phyloP scores from a whole-genome alignment of 2,113 vertebrate species.

The Callithrix jacchus region DNA sequence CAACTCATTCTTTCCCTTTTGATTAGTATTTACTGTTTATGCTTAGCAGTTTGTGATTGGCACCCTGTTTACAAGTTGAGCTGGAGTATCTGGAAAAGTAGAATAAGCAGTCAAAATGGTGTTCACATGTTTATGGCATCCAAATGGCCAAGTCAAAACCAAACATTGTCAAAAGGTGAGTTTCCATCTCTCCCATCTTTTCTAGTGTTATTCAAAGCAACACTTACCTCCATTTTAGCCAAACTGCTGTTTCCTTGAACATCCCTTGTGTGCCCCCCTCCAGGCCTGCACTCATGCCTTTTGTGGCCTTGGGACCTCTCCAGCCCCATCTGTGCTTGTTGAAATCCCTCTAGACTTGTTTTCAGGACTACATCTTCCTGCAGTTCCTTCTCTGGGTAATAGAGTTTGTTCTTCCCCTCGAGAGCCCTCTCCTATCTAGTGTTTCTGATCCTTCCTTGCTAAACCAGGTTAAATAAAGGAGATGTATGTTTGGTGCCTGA shows the following conservation, averaged over 20 bases:
- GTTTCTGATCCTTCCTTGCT: background rate
- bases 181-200: background rate
- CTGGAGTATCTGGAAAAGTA: background rate
- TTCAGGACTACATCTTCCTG: background rate
- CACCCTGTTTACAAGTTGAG: background rate
- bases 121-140: background rate
- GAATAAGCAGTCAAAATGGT: background rate
- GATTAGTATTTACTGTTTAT: background rate
- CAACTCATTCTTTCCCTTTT: constrained; percentile 28
- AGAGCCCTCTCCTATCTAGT: background rate
- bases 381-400: background rate
- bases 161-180: background rate
- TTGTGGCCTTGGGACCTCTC: background rate
- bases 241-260: too few species aligned
- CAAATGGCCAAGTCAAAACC: background rate
- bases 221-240: background rate
- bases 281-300: background rate
- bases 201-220: background rate
- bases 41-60: background rate
- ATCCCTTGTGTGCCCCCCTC: background rate
- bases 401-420: background rate
- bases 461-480: background rate
- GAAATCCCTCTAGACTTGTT: background rate
- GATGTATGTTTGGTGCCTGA: background rate
- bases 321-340: background rate